Evolutionary conservation across 2,888 invertebrate species (phyloP), one percentile per base, ranked within the genome.

Genomic region (Anthoptus insignis): DNA sequence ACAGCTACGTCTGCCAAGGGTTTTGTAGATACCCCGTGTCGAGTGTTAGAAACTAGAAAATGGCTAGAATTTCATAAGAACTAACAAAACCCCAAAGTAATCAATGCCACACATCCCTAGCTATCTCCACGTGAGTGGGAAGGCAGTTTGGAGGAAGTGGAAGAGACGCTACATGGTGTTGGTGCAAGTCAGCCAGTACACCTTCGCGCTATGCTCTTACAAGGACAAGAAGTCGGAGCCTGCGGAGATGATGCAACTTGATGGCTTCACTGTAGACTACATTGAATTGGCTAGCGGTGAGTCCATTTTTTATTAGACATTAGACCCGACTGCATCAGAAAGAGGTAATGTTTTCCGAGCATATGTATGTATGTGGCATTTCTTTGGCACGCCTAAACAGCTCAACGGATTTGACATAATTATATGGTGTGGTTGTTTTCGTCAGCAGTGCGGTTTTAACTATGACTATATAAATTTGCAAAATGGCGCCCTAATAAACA

Each of bases 151-250:
- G 99, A 99, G 99, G 83, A 99, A 99, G 86, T 99, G 99, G 99
- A 99, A 99, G 93, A 97, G 98, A 81, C 95, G 99, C 64, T 99
- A 99, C 91, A 99, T 98, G 95, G 99, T 99, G 72, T 94, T 99
- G 73, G 99, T 99, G 53, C 99, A 99, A 95, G 99, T 99, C 49
- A 99, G 99, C 69, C 99, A 99, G 94, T 99, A 99, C 91, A 99
- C 99, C 39, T 99, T 99, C 94, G 99, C 99, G 49, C 98, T 99
- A 96, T 99, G 99, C 93, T 99, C 99, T 79, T 99, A 99, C 89
- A 98, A 99, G 89, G 99, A 99, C 91, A 99, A 99, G 94, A 99
- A 99, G 93, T 97, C 98, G 22, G 99, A 99, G 89, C 99, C 99
- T 13, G 98, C 99, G 24, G 99, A 99, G 93, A 99, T 99, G 98